phyloP scores from a whole-genome alignment of 2,113 vertebrate genomes.

The Oophaga pumilio region DNA sequence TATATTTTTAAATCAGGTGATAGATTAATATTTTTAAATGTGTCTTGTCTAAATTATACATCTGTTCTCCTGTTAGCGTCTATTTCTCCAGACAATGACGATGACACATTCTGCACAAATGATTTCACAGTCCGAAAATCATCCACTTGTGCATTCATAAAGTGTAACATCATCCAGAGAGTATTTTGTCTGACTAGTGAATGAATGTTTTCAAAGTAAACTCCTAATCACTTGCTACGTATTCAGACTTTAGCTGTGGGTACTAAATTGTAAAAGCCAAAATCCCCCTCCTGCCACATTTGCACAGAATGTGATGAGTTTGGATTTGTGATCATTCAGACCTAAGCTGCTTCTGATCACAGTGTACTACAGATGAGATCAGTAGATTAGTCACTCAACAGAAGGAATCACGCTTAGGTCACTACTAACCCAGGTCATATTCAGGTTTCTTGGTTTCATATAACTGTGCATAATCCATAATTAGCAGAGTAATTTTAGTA shows the following conservation, averaged over 20 bases:
- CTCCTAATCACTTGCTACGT: constrained; percentile 20
- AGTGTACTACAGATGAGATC: constrained; percentile 24
- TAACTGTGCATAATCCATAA: constrained; percentile 55
- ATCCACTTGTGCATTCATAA: constrained; percentile 5
- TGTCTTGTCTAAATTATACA: background rate
- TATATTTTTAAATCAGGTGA: no score
- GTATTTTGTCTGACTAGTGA: constrained; percentile 14
- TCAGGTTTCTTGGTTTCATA: constrained; percentile 47
- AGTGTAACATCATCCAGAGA: constrained; percentile 20
- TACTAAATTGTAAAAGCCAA: constrained; percentile 3
- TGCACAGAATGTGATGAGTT: constrained; percentile 40
- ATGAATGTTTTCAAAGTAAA: constrained; percentile 35
- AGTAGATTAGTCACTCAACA: constrained; percentile 52
- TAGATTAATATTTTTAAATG: background rate
- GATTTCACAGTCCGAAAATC: background rate
- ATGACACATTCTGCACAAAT: background rate
- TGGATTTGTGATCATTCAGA: constrained; percentile 41
- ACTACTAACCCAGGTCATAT: constrained; percentile 40
- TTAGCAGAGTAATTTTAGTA: constrained; percentile 49
- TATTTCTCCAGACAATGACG: background rate
- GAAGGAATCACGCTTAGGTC: constrained; percentile 45
- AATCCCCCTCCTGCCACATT: background rate
- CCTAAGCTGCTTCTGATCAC: constrained; percentile 30
- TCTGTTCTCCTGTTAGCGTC: background rate
- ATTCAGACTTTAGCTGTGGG: constrained; percentile 13